Percentiles rank a stretch among this genome's conserved stretches.
Conservation (phyloP, 2,797 vertebrate genomes). For the Rhincodon typus region DNA sequence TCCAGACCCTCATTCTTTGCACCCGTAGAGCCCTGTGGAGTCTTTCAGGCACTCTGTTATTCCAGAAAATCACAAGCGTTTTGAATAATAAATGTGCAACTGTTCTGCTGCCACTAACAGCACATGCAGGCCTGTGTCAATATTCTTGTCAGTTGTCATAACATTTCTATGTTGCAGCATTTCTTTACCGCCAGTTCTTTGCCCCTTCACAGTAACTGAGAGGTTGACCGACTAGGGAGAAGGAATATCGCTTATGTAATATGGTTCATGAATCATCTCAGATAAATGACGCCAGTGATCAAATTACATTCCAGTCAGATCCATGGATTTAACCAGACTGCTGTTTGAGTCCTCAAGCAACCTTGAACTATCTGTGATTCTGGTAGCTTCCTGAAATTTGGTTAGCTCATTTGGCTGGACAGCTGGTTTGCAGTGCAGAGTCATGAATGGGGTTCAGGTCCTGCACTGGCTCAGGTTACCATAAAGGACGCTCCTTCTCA, state of each 20-base stretch:
- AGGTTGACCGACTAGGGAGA: neutral
- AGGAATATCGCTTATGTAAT: neutral
- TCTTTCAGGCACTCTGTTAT: neutral
- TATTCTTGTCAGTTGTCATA: neutral
- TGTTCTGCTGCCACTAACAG: neutral
- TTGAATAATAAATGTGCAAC: constrained; percentile 18
- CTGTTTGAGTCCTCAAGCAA: neutral
- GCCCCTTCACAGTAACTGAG: neutral
- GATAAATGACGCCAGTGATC: neutral
- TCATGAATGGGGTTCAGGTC: too few relatives aligned
- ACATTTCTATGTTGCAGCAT: neutral
- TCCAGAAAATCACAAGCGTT: neutral
- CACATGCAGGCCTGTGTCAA: neutral
- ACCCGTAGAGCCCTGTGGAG: neutral
- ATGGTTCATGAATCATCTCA: neutral
- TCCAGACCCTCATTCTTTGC: neutral
- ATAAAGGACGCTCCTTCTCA: too few relatives aligned
- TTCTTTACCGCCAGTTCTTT: neutral
- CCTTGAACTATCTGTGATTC: neutral
- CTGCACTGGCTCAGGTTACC: too few relatives aligned
- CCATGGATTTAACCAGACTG: neutral
- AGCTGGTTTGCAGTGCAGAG: too few relatives aligned
- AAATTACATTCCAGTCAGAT: neutral
- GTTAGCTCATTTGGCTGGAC: too few relatives aligned
- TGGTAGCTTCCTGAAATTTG: neutral